Evolutionary conservation across 2,113 vertebrate species (phyloP), one percentile per base, ranked within the genome.

Genomic region (Burhinus oedicnemus): DNA sequence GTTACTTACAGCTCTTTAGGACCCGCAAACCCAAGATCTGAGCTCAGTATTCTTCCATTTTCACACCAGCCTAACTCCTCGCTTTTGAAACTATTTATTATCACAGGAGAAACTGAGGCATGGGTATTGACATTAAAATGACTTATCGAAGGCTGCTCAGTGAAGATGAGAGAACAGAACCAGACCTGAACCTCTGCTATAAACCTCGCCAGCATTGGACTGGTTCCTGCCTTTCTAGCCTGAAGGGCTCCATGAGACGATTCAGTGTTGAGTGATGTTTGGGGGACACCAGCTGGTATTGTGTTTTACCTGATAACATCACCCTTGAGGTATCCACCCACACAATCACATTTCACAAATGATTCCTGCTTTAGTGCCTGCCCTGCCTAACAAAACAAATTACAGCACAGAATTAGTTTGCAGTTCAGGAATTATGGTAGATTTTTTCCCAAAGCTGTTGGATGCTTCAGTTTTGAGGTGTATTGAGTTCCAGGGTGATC

Each of bases 351-450:
- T 20, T 68, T 55, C 93, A 94, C 78, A 64, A 60, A 76, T 2
- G 36, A 79, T 65, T 6, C 49, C 26, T 62, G 66, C 68, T 20
- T 8, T 1, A 17, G 47, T 23, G 74, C 95, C 89, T 81, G 71
- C 93, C 65, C 93, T 91, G 89, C 91, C 94, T 65, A 72, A 79
- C 60, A 87, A 32, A 91, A 76, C 94, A 89, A 70, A 95, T 65
- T 18, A 68, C 83, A 34, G 89, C 95, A 90, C 61, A 23, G 55
- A 44, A 58, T 25, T 36, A 8, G 8, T 82, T 2, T 30, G 87
- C 87, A 76, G 83, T 6, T 89, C 92, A 96, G 94, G 83, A 89
- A 93, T 47, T 13, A 14, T 0, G 2, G 79, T 51, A 62, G 36
- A 7, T 47, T 66, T 79, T 57, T n/a, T 15, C 82, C 84, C 88